Percentiles rank a stretch among this genome's conserved stretches.
Conservation (phyloP, 2,888 invertebrate genomes). For the Ariolimax columbianus region DNA sequence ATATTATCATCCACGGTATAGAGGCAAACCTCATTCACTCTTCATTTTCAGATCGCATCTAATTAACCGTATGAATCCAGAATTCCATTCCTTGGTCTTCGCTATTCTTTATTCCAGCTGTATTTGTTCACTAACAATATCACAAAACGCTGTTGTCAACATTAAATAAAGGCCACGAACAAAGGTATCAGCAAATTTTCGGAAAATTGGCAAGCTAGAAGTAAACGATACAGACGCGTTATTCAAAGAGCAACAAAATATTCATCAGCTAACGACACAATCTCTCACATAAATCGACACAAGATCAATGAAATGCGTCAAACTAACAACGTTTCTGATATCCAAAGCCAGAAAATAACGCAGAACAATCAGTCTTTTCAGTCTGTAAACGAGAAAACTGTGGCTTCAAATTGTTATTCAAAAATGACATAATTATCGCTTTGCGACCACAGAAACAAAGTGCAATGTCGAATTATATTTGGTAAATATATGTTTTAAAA, state of each 20-base stretch:
- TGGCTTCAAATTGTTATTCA: not conserved
- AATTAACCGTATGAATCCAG: too few relatives aligned
- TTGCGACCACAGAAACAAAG: not conserved
- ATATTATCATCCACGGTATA: too few relatives aligned
- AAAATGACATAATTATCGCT: conserved; percentile 2
- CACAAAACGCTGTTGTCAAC: too few relatives aligned
- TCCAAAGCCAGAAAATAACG: not conserved
- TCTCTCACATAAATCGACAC: not conserved
- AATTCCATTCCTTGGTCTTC: too few relatives aligned
- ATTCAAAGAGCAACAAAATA: not conserved
- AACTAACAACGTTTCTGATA: not conserved
- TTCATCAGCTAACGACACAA: not conserved
- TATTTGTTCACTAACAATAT: too few relatives aligned
- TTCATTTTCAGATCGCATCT: too few relatives aligned
- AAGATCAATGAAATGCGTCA: conserved; percentile 1
- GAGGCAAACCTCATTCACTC: too few relatives aligned
- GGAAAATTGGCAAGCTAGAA: not conserved
- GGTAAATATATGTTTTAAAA: not conserved
- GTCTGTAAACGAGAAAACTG: not conserved
- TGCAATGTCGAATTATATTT: not conserved
- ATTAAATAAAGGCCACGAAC: not conserved
- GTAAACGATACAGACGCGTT: not conserved
- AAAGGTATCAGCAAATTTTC: not conserved
- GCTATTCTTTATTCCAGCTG: too few relatives aligned
- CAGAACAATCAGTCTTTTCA: not conserved